Percentiles rank a stretch among this genome's conserved stretches.
These are phyloP conservation scores for Microchirus variegatus DNA, from an alignment of 2,797 vertebrate genomes.

Conservation along the genomic window DNA sequence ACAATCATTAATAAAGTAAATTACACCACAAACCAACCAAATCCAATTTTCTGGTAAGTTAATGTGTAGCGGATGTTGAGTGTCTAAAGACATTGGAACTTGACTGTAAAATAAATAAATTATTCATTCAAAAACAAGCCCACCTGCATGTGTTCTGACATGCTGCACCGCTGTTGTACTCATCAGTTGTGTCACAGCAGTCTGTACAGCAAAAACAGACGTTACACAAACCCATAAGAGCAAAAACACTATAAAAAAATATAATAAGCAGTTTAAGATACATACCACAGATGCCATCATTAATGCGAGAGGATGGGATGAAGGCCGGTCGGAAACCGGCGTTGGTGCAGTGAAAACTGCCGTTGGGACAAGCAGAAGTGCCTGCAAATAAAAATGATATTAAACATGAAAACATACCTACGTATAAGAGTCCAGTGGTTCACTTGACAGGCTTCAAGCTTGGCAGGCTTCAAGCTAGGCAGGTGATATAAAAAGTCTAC, in stretches of 20 bases:
- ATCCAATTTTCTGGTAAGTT: neutral
- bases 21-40: neutral
- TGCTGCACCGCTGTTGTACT: slow-evolving; percentile 89
- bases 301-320: slow-evolving; percentile 89
- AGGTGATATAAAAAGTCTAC: no score
- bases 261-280: neutral
- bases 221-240: slow-evolving; percentile 3
- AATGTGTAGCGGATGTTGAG: neutral
- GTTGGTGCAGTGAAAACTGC: slow-evolving; percentile 91
- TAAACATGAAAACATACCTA: slow-evolving; percentile 1
- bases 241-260: neutral
- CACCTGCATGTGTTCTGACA: slow-evolving; percentile 94
- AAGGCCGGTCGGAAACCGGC: slow-evolving; percentile 85
- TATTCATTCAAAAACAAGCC: slow-evolving; percentile 9
- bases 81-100: neutral
- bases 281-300: slow-evolving; percentile 93
- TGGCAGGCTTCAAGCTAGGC: no score
- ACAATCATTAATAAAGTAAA: neutral
- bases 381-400: slow-evolving; percentile 70
- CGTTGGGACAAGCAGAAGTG: slow-evolving; percentile 90
- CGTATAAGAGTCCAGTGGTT: no score
- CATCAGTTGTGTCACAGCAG: slow-evolving; percentile 93
- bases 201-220: slow-evolving; percentile 70
- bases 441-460: no score
- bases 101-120: neutral